Base-by-base conservation (phyloP, 2,113 vertebrate genomes). In the Pyrgilauda ruficollis region DNA sequence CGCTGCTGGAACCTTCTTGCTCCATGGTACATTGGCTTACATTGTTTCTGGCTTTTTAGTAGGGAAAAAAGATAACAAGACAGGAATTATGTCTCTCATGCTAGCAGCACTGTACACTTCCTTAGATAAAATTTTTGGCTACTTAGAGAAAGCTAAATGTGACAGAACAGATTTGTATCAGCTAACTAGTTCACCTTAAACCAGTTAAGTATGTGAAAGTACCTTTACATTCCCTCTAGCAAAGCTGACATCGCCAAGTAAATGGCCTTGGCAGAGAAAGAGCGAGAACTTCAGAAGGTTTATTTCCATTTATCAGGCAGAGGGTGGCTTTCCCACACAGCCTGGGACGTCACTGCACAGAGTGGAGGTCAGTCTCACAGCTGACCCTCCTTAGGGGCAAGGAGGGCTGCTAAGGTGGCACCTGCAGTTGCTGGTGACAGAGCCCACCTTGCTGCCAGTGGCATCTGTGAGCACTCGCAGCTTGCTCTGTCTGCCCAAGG, bases 381-480 rank as follows among this genome's bases (percentile, higher is more conserved):
- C 53, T 58, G 69, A 8, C 21, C 19, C 47, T 64, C 58, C 75
- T 17, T 2, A 47, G 49, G 39, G 50, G 26, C 7, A 33, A 28
- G 44, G 30, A 84, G 39, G 47, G 58, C 52, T 75, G 43, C 75
- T 67, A 13, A 50, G 76, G 53, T 28, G 37, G 63, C 53, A 20
- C 2, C 2, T 21, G 44, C 10, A 16, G 33, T 7, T 46, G 33
- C 50, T 47, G 66, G 66, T 63, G 75, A 41, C 37, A 67, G 28
- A 86, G 55, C 30, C 43, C 28, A 5, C 26, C 41, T 8, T 19
- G 44, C 28, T 49, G 62, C 49, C 68, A 66, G 43, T 75, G 53
- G 20, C 15, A 33, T 8, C 62, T 11, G 46, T 3, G 2, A 55
- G 44, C 6, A 6, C n/a, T 49, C 0, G 0, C 43, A 30, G 58